A percentile compares a stretch with the other conserved stretches of the same genome.
phyloP scores from a whole-genome alignment of 2,888 invertebrate species.

The Punctoribates punctum region DNA sequence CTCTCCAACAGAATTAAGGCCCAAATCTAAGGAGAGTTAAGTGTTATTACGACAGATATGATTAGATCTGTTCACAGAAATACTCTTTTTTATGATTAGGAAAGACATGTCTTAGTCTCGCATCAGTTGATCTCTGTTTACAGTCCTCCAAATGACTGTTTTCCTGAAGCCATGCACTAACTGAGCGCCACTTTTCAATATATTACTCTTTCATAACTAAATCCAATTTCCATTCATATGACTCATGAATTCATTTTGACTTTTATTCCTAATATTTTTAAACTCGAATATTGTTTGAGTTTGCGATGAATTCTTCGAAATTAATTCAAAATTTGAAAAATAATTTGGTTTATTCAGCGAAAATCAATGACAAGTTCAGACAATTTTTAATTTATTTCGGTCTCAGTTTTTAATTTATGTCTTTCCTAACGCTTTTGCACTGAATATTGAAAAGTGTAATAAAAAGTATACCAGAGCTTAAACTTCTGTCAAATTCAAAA shows the following conservation, averaged over 20 bases:
- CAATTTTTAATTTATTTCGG: conserved; percentile 9
- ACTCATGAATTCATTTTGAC: no score
- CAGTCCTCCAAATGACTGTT: neutral
- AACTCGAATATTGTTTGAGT: neutral
- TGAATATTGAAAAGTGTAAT: neutral
- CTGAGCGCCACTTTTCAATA: no score
- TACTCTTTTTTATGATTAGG: conserved; percentile 10
- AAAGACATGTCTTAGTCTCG: conserved; percentile 7
- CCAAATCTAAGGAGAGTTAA: neutral
- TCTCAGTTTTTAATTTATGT: conserved; percentile 3
- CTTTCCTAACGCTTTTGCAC: neutral
- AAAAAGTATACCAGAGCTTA: neutral
- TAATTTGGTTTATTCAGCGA: neutral
- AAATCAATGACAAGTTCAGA: neutral
- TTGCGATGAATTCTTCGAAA: no score
- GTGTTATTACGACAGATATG: conserved; percentile 2
- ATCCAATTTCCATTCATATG: no score
- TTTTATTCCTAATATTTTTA: no score
- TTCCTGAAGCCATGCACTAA: neutral
- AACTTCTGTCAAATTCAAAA: neutral
- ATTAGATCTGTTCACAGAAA: neutral
- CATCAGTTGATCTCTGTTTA: neutral
- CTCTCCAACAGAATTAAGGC: neutral
- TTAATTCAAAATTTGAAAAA: conserved; percentile 1
- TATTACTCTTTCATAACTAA: no score